Evolutionary conservation across 2,797 vertebrate genomes (phyloP).

Genomic region (Nyctibius grandis): DNA sequence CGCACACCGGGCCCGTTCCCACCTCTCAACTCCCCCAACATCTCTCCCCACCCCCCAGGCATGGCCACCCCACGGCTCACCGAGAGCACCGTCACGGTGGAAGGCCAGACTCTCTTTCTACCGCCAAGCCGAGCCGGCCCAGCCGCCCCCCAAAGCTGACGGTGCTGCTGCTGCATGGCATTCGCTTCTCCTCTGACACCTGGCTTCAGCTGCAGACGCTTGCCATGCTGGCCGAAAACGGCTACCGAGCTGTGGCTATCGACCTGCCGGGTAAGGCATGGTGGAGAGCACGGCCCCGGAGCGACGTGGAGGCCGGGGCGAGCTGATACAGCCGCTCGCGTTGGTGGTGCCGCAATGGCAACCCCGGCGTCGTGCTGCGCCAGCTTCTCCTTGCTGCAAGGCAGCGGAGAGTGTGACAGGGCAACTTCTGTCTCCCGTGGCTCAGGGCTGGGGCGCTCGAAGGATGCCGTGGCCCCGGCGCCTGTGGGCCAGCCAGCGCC

Average conservation of each 20-base stretch:
- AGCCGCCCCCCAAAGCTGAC: constrained; percentile 59
- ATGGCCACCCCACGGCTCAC: constrained; percentile 78
- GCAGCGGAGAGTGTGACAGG: background rate
- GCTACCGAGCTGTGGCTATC: constrained; percentile 86
- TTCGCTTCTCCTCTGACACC: constrained; percentile 91
- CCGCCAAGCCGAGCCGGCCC: constrained; percentile 74
- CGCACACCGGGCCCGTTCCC: accelerated
- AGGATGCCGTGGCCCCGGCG: constrained; percentile 77
- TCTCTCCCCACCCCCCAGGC: background rate
- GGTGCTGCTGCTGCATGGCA: constrained; percentile 90
- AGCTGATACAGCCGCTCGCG: accelerated
- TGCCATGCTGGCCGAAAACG: constrained; percentile 79
- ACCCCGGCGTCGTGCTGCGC: accelerated
- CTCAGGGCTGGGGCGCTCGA: constrained; percentile 86
- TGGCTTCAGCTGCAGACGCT: constrained; percentile 88
- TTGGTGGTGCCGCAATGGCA: background rate
- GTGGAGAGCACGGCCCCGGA: background rate
- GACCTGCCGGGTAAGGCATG: constrained; percentile 87
- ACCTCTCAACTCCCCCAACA: too few relatives aligned
- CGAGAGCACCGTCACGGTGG: constrained; percentile 76
- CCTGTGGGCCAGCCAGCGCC: constrained; percentile 81
- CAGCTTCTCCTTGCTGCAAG: background rate
- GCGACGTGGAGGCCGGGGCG: accelerated
- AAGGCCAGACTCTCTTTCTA: constrained; percentile 85
- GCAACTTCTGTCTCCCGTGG: background rate